phyloP scores from a whole-genome alignment of 2,113 vertebrate genomes.

The Dissostichus mawsoni region DNA sequence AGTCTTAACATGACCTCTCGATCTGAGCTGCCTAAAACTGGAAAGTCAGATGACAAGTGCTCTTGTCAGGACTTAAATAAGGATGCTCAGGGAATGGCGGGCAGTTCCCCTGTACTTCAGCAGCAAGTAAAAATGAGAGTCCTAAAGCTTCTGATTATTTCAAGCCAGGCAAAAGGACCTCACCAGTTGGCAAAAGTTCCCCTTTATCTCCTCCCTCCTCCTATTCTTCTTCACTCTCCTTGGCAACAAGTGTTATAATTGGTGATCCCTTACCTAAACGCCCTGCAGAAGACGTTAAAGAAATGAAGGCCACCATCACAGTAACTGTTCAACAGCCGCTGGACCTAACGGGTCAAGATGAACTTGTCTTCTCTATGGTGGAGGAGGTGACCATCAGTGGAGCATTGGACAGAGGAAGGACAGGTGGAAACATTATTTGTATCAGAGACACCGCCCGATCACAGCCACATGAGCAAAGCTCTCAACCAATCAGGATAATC shows the following conservation, averaged over 20 bases:
- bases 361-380: slow-evolving; percentile 96
- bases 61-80: slow-evolving; percentile 85
- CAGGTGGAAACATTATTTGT: slow-evolving; percentile 92
- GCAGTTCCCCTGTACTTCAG: slow-evolving; percentile 60
- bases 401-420: slow-evolving; percentile 85
- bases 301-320: slow-evolving; percentile 91
- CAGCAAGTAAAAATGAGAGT: slow-evolving; percentile 66
- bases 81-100: slow-evolving; percentile 82
- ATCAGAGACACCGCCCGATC: slow-evolving; percentile 90
- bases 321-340: slow-evolving; percentile 95
- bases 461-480: slow-evolving; percentile 79
- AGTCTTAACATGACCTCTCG: slow-evolving; percentile 66
- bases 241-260: slow-evolving; percentile 73
- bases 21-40: slow-evolving; percentile 72
- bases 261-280: slow-evolving; percentile 61
- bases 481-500: slow-evolving; percentile 94
- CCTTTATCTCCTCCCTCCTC: slow-evolving; percentile 83
- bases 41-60: slow-evolving; percentile 75
- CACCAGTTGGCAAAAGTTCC: slow-evolving; percentile 94
- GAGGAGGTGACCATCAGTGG: slow-evolving; percentile 95
- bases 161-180: slow-evolving; percentile 88
- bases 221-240: slow-evolving; percentile 68
- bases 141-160: slow-evolving; percentile 80
- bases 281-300: slow-evolving; percentile 81
- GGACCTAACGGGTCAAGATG: slow-evolving; percentile 94